A percentile compares a stretch with the other conserved stretches of the same genome.
Conservation (phyloP, 2,797 vertebrate species). For the Buceros bicornis region DNA sequence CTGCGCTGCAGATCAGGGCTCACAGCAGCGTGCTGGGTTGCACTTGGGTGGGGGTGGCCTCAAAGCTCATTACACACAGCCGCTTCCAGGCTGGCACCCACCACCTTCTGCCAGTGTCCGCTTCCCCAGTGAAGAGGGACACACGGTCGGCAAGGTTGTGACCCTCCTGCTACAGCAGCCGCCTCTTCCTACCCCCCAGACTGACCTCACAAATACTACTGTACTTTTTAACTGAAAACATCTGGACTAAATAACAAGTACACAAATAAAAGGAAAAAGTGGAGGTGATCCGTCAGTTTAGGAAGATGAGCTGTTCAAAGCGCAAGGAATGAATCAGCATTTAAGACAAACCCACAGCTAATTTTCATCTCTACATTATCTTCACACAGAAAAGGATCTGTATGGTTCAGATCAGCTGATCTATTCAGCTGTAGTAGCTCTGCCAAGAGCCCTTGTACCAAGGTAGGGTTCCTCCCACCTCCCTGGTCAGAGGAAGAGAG, state of each 20-base stretch:
- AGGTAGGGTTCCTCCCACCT: neutral
- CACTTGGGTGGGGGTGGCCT: neutral
- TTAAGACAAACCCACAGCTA: neutral
- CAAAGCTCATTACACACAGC: neutral
- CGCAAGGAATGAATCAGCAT: rapidly evolving
- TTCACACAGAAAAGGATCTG: neutral
- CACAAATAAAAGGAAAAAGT: neutral
- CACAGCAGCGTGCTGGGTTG: neutral
- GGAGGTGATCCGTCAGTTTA: neutral
- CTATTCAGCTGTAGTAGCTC: neutral
- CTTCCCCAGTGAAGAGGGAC: neutral
- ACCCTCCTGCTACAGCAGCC: neutral
- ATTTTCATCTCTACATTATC: neutral
- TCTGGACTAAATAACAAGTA: neutral
- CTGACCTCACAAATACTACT: neutral
- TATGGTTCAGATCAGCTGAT: neutral
- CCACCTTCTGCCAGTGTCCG: neutral
- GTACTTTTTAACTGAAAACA: neutral
- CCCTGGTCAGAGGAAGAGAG: neutral
- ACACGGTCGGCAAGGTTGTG: rapidly evolving
- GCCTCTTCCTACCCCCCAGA: neutral
- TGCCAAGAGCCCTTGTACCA: neutral
- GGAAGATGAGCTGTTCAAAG: neutral
- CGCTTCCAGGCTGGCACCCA: neutral
- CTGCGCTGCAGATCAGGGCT: constrained; percentile 6